Percentiles rank a stretch among this genome's conserved stretches.
These are phyloP conservation scores for Fragum whitleyi DNA, from an alignment of 2,888 invertebrate species.

Conservation along the genomic window DNA sequence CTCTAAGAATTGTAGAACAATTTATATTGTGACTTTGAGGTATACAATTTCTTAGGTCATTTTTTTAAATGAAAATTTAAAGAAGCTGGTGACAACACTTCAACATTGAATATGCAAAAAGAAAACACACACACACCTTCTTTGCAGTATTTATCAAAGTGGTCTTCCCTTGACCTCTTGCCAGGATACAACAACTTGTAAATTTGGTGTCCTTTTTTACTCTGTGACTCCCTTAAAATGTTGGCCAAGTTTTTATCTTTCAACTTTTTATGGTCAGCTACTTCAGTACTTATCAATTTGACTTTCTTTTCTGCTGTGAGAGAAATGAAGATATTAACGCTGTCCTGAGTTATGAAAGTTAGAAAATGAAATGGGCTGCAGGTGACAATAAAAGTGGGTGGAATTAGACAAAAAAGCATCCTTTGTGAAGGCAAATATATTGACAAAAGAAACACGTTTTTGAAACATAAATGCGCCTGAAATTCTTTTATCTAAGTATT, in stretches of 20 bases:
- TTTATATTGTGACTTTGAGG: no score
- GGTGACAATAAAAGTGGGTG: neutral
- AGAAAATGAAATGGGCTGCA: neutral
- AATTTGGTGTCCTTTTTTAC: constrained; percentile 27
- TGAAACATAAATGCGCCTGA: no score
- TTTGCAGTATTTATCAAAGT: constrained; percentile 48
- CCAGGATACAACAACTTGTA: constrained; percentile 54
- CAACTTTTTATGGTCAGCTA: constrained; percentile 52
- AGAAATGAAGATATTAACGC: neutral
- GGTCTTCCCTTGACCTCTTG: constrained; percentile 40
- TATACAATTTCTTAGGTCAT: no score
- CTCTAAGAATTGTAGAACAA: no score
- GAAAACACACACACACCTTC: constrained; percentile 28
- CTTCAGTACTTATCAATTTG: constrained; percentile 39
- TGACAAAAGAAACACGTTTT: no score
- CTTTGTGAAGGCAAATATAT: neutral
- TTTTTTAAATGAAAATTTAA: no score
- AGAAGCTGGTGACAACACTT: no score
- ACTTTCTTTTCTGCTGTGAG: constrained; percentile 43
- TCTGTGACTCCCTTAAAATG: constrained; percentile 42
- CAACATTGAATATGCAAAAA: no score
- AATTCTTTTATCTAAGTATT: no score
- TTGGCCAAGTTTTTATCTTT: constrained; percentile 57
- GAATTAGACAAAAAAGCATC: neutral
- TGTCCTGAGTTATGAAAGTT: neutral